These are phyloP conservation scores for Tachina lurida DNA, from an alignment of 2,888 invertebrate genomes.

Conservation along the genomic window DNA sequence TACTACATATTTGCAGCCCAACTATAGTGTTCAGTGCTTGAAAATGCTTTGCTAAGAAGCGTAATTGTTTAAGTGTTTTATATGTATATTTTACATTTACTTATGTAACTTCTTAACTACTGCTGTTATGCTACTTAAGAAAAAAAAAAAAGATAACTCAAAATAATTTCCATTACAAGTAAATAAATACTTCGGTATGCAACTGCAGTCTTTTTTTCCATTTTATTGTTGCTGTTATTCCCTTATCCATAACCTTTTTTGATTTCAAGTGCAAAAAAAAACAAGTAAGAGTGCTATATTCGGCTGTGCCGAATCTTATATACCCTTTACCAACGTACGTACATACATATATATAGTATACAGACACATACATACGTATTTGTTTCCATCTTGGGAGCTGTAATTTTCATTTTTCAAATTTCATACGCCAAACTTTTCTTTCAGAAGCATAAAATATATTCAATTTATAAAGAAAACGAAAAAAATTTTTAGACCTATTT, in stretches of 20 bases:
- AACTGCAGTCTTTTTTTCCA: constrained; percentile 45
- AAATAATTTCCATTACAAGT: constrained; percentile 6
- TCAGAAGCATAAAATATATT: too few species aligned
- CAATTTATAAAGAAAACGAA: too few species aligned
- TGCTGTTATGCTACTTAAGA: constrained; percentile 64
- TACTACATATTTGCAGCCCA: constrained; percentile 38
- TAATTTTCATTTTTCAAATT: too few species aligned
- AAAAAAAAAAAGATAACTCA: neutral
- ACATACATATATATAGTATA: too few species aligned
- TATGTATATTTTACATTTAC: constrained; percentile 1
- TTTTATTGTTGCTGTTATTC: constrained; percentile 39
- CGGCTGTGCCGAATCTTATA: too few species aligned
- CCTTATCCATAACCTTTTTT: constrained; percentile 59
- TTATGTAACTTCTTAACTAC: constrained; percentile 41
- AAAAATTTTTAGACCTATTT: too few species aligned
- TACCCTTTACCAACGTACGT: too few species aligned
- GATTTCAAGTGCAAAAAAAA: constrained; percentile 61
- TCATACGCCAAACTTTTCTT: too few species aligned
- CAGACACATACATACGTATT: too few species aligned
- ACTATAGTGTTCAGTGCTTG: constrained; percentile 18
- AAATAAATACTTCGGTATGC: constrained; percentile 51
- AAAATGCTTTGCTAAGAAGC: constrained; percentile 31
- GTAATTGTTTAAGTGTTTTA: constrained; percentile 12
- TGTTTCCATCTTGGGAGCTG: too few species aligned
- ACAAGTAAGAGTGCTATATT: too few species aligned